Percentiles rank a stretch among this genome's conserved stretches.
Evolutionary conservation across 2,113 vertebrate species (phyloP).

Genomic region (Microcebus ravelobensis): DNA sequence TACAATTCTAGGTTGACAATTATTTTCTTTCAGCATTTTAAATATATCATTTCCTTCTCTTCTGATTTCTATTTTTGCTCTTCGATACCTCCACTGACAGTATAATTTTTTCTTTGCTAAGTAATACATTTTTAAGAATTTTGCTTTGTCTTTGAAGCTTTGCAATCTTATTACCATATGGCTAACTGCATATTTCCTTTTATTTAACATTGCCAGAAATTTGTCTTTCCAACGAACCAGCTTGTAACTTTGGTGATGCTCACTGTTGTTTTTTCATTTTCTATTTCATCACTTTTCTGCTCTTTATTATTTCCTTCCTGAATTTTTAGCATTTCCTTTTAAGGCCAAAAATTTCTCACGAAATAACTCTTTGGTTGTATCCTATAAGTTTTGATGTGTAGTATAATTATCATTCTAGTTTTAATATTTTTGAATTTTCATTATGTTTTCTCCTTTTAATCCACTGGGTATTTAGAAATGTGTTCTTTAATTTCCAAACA

Average conservation of each 20-base stretch:
- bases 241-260: not conserved
- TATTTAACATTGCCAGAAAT: constrained; percentile 5
- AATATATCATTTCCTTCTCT: not conserved
- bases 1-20: not conserved
- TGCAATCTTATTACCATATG: not conserved
- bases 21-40: not conserved
- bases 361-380: not conserved
- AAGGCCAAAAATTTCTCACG: constrained; percentile 25
- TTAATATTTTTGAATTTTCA: not conserved
- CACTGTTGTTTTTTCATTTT: not conserved
- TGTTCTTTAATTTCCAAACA: not conserved
- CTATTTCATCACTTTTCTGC: not conserved
- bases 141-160: not conserved
- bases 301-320: not conserved
- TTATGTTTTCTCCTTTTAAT: not conserved
- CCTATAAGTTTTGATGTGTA: not conserved
- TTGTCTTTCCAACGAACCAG: not conserved
- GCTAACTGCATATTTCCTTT: not conserved
- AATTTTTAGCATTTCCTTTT: not conserved
- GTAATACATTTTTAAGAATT: not conserved
- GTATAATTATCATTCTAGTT: not conserved
- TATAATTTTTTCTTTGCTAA: not conserved
- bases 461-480: not conserved
- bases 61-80: not conserved
- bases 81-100: not conserved